Conservation (phyloP, 2,113 vertebrate species). For the Callithrix jacchus region DNA sequence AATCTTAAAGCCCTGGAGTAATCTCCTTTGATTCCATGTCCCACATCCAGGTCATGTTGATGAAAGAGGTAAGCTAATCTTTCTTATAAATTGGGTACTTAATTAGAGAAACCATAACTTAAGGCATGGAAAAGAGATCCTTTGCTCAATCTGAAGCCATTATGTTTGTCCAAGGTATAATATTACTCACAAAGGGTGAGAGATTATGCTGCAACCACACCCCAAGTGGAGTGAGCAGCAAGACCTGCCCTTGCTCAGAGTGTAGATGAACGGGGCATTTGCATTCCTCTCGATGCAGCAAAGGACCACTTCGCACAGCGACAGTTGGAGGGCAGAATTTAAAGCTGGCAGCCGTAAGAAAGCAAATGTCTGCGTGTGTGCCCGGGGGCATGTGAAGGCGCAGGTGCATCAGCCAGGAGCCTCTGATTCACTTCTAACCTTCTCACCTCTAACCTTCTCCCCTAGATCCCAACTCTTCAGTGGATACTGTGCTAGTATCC, state of each 20-base stretch:
- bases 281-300: accelerated
- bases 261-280: accelerated
- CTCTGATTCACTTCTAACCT: neutral
- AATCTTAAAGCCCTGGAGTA: too few species aligned
- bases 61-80: neutral
- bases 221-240: neutral
- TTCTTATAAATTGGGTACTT: neutral
- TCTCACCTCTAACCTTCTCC: neutral
- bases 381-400: accelerated
- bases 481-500: too few species aligned
- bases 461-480: neutral
- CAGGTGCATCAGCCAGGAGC: neutral
- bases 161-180: neutral
- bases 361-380: accelerated
- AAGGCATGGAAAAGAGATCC: neutral
- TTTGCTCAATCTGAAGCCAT: neutral
- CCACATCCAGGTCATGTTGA: too few species aligned
- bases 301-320: neutral
- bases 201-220: neutral
- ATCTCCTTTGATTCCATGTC: too few species aligned
- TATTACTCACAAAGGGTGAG: neutral
- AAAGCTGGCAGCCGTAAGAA: neutral
- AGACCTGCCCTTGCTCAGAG: neutral
- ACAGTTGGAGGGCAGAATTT: neutral
- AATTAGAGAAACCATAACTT: neutral